phyloP scores from a whole-genome alignment of 2,888 invertebrate species.

The Drosophila nigricruria region DNA sequence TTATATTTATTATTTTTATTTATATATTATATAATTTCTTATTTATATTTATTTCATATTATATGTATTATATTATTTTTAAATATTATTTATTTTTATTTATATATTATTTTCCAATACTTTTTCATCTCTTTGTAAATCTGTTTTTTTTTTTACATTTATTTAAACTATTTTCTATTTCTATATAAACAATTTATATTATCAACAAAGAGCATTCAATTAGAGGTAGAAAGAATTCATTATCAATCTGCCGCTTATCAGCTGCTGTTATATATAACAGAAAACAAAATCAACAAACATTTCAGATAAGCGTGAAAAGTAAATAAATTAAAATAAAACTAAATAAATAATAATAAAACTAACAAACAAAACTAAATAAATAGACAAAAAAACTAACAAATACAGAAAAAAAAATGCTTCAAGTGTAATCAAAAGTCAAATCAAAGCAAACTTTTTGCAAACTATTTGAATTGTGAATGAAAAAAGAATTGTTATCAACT shows the following conservation, averaged over 20 bases:
- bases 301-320: slow-evolving; percentile 31
- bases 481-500: background rate
- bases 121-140: too few species aligned
- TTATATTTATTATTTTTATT: background rate
- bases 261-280: background rate
- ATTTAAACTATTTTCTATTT: background rate
- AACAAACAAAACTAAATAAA: background rate
- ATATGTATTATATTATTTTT: background rate
- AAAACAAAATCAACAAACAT: background rate
- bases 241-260: slow-evolving; percentile 25
- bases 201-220: background rate
- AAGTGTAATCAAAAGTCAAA: slow-evolving; percentile 16
- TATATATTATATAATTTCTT: background rate
- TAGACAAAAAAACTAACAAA: background rate
- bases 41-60: background rate
- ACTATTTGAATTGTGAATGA: slow-evolving; percentile 24
- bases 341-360: background rate
- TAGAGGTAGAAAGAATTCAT: background rate
- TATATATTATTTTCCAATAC: too few species aligned
- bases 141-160: background rate
- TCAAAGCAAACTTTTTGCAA: slow-evolving; percentile 6
- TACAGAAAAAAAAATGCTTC: background rate
- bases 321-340: slow-evolving; percentile 5
- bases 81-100: background rate
- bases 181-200: background rate